Conservation (phyloP, 2,888 invertebrate genomes). For the Ptilodon capucinus region DNA sequence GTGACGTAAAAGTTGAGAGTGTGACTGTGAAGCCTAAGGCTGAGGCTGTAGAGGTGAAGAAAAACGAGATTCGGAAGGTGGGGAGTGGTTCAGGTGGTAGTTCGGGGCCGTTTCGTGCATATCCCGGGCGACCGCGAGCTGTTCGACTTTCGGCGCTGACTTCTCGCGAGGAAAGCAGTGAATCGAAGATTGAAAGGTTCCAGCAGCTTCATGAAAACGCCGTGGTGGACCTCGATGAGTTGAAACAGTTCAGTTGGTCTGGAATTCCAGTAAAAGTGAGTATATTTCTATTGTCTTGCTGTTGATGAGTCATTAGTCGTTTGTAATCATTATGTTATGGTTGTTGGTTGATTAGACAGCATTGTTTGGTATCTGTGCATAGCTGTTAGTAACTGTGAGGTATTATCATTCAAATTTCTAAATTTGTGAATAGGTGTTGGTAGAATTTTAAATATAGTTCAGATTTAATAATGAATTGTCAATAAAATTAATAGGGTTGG, state of each 20-base stretch:
- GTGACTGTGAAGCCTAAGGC: slow-evolving; percentile 56
- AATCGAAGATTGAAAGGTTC: slow-evolving; percentile 94
- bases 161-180: slow-evolving; percentile 86
- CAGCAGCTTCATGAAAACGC: slow-evolving; percentile 89
- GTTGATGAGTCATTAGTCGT: slow-evolving; percentile 18
- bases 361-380: not conserved
- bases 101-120: slow-evolving; percentile 64
- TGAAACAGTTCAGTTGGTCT: slow-evolving; percentile 97
- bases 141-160: slow-evolving; percentile 82
- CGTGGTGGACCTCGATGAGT: slow-evolving; percentile 91
- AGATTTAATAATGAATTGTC: no score
- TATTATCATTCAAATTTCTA: not conserved
- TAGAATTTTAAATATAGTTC: no score
- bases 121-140: slow-evolving; percentile 89
- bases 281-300: slow-evolving; percentile 24
- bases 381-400: not conserved
- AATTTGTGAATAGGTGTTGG: not conserved
- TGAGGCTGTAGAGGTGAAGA: slow-evolving; percentile 52
- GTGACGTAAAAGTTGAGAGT: slow-evolving; percentile 66
- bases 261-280: slow-evolving; percentile 96
- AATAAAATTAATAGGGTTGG: no score
- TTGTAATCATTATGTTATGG: not conserved
- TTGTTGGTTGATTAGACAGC: not conserved
- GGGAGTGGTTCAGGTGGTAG: slow-evolving; percentile 35
- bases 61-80: slow-evolving; percentile 60